These are phyloP conservation scores for Cylindroiulus punctatus DNA, from an alignment of 2,888 invertebrate species.

Conservation along the genomic window DNA sequence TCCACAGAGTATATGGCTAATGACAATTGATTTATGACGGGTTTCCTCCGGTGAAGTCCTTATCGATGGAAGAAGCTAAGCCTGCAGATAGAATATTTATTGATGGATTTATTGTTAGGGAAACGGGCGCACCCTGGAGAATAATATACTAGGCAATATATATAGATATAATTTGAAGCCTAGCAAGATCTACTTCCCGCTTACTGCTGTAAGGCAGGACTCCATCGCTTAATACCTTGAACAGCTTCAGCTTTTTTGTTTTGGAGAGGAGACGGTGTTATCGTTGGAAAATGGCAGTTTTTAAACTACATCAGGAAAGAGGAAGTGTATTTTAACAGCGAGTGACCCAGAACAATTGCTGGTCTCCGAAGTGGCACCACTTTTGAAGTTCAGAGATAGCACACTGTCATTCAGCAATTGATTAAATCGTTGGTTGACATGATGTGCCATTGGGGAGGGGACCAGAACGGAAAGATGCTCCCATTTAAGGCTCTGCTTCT, in stretches of 20 bases:
- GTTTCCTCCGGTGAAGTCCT: neutral
- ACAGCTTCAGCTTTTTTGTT: slow-evolving; percentile 5
- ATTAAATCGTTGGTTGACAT: slow-evolving; percentile 39
- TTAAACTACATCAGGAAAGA: slow-evolving; percentile 20
- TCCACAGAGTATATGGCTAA: neutral
- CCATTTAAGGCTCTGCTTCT: neutral
- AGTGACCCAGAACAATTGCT: slow-evolving; percentile 37
- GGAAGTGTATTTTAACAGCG: slow-evolving; percentile 30
- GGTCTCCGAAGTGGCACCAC: slow-evolving; percentile 26
- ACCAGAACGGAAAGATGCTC: neutral
- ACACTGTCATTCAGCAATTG: slow-evolving; percentile 38
- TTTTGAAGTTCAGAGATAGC: slow-evolving; percentile 35
- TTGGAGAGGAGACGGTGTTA: neutral
- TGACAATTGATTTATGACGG: neutral
- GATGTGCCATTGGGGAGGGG: slow-evolving; percentile 16
- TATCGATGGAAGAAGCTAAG: neutral
- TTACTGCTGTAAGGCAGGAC: neutral
- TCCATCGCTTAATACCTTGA: neutral
- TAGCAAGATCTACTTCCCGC: neutral
- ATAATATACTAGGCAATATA: slow-evolving; percentile 31
- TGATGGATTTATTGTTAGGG: slow-evolving; percentile 32
- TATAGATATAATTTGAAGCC: neutral
- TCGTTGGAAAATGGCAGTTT: slow-evolving; percentile 17
- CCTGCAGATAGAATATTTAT: slow-evolving; percentile 40
- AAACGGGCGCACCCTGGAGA: slow-evolving; percentile 7